Evolutionary conservation across 2,113 vertebrate species (phyloP).

Genomic region (Phylloscopus trochilus): DNA sequence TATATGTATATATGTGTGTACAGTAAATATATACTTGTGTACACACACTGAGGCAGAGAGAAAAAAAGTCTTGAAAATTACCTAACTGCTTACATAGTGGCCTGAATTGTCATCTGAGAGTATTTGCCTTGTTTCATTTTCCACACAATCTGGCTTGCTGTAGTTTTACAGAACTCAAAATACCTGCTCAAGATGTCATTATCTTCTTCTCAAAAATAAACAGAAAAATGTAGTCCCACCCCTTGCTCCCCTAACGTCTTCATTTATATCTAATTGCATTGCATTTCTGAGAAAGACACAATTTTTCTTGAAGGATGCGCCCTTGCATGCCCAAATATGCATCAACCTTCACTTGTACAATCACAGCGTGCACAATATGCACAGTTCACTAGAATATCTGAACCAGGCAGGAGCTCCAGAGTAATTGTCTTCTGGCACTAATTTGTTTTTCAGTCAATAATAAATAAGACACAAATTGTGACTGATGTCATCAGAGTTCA

Average conservation of each 20-base stretch:
- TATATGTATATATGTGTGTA: not conserved
- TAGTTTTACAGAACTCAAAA: not conserved
- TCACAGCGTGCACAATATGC: not conserved
- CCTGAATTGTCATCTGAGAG: not conserved
- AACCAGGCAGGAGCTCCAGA: not conserved
- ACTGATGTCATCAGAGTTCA: not conserved
- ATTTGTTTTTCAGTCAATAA: not conserved
- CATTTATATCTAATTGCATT: not conserved
- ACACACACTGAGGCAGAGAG: not conserved
- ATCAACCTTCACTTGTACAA: not conserved
- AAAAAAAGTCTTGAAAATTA: not conserved
- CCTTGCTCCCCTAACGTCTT: not conserved
- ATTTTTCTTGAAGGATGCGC: not conserved
- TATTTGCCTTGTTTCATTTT: not conserved
- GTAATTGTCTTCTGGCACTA: not conserved
- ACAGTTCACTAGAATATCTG: not conserved
- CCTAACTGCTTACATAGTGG: not conserved
- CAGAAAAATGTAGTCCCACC: not conserved
- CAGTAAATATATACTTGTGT: not conserved
- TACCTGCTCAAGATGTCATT: not conserved
- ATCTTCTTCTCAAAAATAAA: not conserved
- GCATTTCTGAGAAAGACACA: not conserved
- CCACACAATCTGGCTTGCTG: not conserved
- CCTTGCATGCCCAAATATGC: not conserved
- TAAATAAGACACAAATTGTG: not conserved